A percentile compares a stretch with the other conserved stretches of the same genome.
phyloP scores from a whole-genome alignment of 1,140 invertebrate species.

The Papilio xuthus region DNA sequence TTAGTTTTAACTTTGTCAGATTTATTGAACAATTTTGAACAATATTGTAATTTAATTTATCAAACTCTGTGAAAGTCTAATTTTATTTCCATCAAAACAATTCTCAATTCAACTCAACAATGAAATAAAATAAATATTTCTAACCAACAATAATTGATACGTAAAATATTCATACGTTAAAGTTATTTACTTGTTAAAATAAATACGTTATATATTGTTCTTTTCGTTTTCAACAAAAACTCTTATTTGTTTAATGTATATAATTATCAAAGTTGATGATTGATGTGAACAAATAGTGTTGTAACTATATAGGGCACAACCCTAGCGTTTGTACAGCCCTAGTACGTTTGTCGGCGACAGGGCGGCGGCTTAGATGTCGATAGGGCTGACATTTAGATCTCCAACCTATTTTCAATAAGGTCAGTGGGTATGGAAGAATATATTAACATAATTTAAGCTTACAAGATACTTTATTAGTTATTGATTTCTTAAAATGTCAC shows the following conservation, averaged over 20 bases:
- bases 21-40: no score
- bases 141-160: no score
- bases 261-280: not conserved
- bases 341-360: not conserved
- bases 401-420: conserved; percentile 5
- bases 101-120: no score
- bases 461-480: not conserved
- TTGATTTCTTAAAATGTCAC: not conserved
- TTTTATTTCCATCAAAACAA: not conserved
- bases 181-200: no score
- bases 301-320: conserved; percentile 16
- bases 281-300: not conserved
- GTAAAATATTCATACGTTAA: no score
- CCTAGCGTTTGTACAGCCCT: conserved; percentile 33
- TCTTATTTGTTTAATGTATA: not conserved
- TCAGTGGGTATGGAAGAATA: conserved; percentile 8
- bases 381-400: conserved; percentile 16
- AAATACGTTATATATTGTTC: not conserved
- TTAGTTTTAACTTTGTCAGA: no score
- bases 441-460: conserved; percentile 5
- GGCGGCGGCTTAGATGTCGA: conserved; percentile 12
- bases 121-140: no score
- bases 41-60: no score
- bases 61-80: not conserved
- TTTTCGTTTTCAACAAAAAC: not conserved